Base-by-base conservation (phyloP, 2,113 vertebrate genomes). In the Cryptomyrus ogoouensis region DNA sequence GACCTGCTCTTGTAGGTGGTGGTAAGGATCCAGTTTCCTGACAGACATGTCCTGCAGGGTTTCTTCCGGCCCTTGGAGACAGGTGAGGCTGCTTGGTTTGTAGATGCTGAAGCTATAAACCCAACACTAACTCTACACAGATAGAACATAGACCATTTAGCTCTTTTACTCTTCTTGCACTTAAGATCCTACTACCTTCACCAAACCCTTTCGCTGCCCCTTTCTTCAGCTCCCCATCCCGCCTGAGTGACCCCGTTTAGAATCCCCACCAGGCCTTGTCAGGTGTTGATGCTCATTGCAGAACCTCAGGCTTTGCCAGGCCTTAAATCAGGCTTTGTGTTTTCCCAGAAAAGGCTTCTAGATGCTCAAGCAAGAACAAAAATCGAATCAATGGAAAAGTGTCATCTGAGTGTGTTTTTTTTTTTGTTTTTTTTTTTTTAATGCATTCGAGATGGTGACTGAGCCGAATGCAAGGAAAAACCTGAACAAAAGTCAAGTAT, bases 21-120 rank as follows among this genome's bases (percentile, higher is more conserved):
- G 53, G 74, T 99, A 91, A 96, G 98, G 93, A 94, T 99, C 92
- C 96, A 95, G 91, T 99, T 99, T 91, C 98, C 98, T 90, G 98
- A 99, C 94, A 96, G 98, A 77, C 93, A 96, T 17, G 94, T 99
- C 92, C 95, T 99, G 0, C 98, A 99, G 88, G 98, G 98, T 0
- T 98, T 97, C 94, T 99, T 99, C 93, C 94, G 92, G 86, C 97
- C 97, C 17, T 92, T 94, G 15, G 98, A 99, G 92, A 99, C 98
- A 88, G 97, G 98, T 99, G 92, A 93, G 94, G 21, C n/a, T 6
- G 89, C 21, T 19, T 4, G 83, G 15, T 70, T 17, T 89, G 1
- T 83, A 77, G 70, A 39, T 77, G 31, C 70, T 77, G 70, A 39
- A 66, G 62, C 62, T 31, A 12, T 70, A 31, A 12, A 70, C 62